These are phyloP conservation scores for Todiramphus chloris DNA, from an alignment of 2,113 vertebrate genomes.

Conservation along the genomic window DNA sequence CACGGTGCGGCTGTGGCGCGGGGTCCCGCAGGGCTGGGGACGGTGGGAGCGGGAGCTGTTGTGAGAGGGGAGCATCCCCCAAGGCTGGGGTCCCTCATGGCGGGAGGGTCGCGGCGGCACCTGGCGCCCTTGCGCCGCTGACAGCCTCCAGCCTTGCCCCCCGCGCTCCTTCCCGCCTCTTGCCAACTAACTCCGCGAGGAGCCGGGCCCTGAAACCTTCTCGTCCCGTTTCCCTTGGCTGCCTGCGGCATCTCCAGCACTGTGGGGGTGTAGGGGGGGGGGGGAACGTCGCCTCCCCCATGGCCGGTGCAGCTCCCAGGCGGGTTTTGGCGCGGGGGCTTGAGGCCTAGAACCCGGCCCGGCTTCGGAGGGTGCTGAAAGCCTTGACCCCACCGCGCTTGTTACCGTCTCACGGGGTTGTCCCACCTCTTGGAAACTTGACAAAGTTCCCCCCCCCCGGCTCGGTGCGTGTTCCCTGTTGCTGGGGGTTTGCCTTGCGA, in stretches of 20 bases:
- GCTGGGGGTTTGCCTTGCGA: background rate
- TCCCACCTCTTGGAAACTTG: background rate
- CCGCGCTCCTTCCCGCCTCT: background rate
- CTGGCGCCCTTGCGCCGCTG: background rate
- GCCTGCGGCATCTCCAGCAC: background rate
- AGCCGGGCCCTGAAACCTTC: background rate
- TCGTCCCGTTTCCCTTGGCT: background rate
- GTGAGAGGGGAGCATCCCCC: background rate
- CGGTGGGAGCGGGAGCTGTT: too few relatives aligned
- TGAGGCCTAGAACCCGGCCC: background rate
- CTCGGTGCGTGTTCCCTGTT: fast-evolving
- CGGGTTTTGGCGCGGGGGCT: background rate
- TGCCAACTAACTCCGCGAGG: background rate
- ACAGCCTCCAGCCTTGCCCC: background rate
- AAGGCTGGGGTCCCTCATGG: background rate
- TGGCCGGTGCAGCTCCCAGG: fast-evolving
- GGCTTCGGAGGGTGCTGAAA: fast-evolving
- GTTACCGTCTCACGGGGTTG: too few relatives aligned
- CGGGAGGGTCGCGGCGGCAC: background rate
- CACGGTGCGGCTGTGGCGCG: background rate
- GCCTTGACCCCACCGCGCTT: fast-evolving
- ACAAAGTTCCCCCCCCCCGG: background rate
- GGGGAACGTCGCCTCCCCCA: fast-evolving
- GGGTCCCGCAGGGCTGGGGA: too few relatives aligned
- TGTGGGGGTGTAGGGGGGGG: background rate